Evolutionary conservation across 2,888 invertebrate genomes (phyloP).

Genomic region (Diadegma fenestrale): DNA sequence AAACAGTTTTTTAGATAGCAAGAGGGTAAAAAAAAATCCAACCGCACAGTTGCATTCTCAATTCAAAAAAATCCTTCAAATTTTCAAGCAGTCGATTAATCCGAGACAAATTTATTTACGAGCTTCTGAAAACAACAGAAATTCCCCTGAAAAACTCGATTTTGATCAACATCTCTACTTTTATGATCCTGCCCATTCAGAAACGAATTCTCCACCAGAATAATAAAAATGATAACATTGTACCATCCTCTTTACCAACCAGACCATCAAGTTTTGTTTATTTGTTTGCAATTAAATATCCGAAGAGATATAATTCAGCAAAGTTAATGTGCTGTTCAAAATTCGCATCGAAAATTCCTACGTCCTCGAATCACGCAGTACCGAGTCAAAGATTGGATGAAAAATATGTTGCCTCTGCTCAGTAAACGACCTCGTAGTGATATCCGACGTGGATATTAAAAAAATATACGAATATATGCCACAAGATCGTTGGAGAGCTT

Average conservation of each 20-base stretch:
- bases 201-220: neutral
- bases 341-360: neutral
- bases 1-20: no score
- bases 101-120: neutral
- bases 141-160: neutral
- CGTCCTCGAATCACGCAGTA: neutral
- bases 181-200: neutral
- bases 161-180: neutral
- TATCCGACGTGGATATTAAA: neutral
- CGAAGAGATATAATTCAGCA: neutral
- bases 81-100: neutral
- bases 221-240: neutral
- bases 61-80: neutral
- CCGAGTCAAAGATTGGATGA: neutral
- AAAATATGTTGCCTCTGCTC: conserved; percentile 12
- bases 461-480: neutral
- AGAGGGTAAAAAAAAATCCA: neutral
- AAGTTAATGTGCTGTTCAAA: neutral
- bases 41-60: neutral
- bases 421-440: neutral
- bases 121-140: neutral
- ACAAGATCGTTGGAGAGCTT: conserved; percentile 54
- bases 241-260: neutral
- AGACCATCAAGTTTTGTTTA: neutral
- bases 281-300: neutral